A percentile compares a stretch with the other conserved stretches of the same genome.
phyloP scores from a whole-genome alignment of 2,888 invertebrate species.

The Deilephila elpenor region DNA sequence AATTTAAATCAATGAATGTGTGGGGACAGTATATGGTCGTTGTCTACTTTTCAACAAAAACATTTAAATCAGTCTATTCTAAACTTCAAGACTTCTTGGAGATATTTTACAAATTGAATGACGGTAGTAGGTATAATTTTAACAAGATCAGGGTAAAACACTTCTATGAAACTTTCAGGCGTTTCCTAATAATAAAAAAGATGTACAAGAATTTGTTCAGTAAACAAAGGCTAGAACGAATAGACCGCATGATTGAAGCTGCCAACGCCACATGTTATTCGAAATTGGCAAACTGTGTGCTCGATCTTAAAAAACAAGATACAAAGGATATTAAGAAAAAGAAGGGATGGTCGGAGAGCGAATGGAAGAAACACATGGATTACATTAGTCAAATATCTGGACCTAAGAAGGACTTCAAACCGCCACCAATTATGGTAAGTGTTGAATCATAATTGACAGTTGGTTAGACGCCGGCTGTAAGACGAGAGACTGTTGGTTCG shows the following conservation, averaged over 20 bases:
- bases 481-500: too few relatives aligned
- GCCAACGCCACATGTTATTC: constrained; percentile 69
- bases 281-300: constrained; percentile 69
- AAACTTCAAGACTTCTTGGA: not conserved
- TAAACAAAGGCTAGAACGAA: constrained; percentile 60
- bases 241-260: constrained; percentile 72
- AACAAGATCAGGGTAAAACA: too few relatives aligned
- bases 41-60: too few relatives aligned
- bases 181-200: constrained; percentile 61
- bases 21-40: not conserved
- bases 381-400: constrained; percentile 69
- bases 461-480: too few relatives aligned
- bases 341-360: constrained; percentile 68
- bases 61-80: too few relatives aligned
- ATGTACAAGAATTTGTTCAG: constrained; percentile 65
- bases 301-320: constrained; percentile 68
- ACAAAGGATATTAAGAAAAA: constrained; percentile 67
- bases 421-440: constrained; percentile 57
- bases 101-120: not conserved
- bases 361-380: constrained; percentile 80
- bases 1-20: too few relatives aligned
- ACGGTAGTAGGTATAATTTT: too few relatives aligned
- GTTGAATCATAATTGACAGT: not conserved
- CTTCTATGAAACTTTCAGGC: constrained; percentile 51
- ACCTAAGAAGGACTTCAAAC: constrained; percentile 59